Conservation (phyloP, 2,113 vertebrate species). For the Osmerus mordax region DNA sequence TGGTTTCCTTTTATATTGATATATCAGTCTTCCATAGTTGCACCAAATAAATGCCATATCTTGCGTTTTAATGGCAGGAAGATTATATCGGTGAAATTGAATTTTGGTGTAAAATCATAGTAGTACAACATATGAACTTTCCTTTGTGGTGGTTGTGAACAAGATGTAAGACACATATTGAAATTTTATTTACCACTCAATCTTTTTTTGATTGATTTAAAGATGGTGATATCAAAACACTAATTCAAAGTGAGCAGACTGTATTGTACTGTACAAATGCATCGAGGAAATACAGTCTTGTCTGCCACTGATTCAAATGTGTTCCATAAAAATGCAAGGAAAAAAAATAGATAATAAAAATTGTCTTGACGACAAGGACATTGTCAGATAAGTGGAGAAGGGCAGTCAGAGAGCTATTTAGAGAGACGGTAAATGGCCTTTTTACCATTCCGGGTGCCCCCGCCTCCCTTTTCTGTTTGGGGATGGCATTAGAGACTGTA, state of each 20-base stretch:
- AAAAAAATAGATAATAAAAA: conserved; percentile 65
- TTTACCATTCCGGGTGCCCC: conserved; percentile 85
- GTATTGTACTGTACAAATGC: conserved; percentile 29
- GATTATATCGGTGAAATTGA: too few relatives aligned
- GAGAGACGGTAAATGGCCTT: conserved; percentile 90
- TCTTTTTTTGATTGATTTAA: conserved; percentile 5
- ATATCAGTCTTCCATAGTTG: background rate
- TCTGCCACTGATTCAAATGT: conserved; percentile 54
- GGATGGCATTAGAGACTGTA: conserved; percentile 98
- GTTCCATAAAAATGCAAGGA: conserved; percentile 55
- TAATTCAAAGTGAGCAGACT: conserved; percentile 21
- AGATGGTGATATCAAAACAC: background rate
- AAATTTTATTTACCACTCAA: background rate
- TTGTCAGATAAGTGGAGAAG: conserved; percentile 78
- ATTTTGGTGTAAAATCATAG: too few relatives aligned
- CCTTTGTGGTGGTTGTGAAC: too few relatives aligned
- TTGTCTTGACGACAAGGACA: conserved; percentile 72
- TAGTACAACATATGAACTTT: too few relatives aligned
- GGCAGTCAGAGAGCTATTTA: conserved; percentile 90
- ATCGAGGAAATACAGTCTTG: conserved; percentile 25
- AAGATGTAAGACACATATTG: too few relatives aligned
- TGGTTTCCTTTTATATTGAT: conserved; percentile 2
- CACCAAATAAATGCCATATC: too few relatives aligned
- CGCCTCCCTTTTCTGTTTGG: conserved; percentile 74
- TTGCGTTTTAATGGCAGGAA: too few relatives aligned